Base-by-base conservation (phyloP, 30 jellyfish, hydroid and myxozoan genomes). In the Pseudorhiza aurosa region DNA sequence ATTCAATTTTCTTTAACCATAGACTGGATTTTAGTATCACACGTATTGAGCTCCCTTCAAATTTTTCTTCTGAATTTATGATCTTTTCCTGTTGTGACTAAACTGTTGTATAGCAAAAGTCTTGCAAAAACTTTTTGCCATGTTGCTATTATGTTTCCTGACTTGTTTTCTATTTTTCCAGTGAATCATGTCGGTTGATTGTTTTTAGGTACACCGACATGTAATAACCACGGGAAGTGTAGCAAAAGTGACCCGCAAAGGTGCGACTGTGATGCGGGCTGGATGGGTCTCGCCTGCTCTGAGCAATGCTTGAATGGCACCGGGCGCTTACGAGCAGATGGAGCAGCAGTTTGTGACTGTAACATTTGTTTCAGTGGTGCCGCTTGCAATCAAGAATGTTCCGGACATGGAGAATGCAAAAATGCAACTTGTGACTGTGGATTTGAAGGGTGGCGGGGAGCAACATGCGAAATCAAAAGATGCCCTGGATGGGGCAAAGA, bases 401-500 rank as follows among this genome's bases (percentile, higher is more conserved):
- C 85, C 8, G 58, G 74, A 12, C 85, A 49, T 35, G 92, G 92
- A 11, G 40, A 33, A 17, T 81, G 92, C 36, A 30, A 10, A 18
- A 81, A 81, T 65, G 92, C 79, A 0, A 81, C 85, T 4, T 81
- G 92, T 22, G 85, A 65, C 43, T 81, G 92, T 36, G 92, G 92
- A 10, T 81, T 81, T 55, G 72, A 67, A 18, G 92, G 92, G 26
- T 81, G 92, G 92, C 68, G 92, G 18, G 92, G 92, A 8, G 68
- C 76, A n/a, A 27, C 42, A 8, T 81, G 92, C 53, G 85, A 68
- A 8, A 36, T 51, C 31, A 65, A 65, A 40, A 79, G 92, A 21
- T 81, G 92, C 25, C 92, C 92, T 37, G 92, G 92, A 6, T 81
- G 92, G 92, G 92, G 92, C 12, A 51, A 24, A 21, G 92, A 81